Conservation (phyloP, 2,113 vertebrate genomes). For the Glareola pratincola region DNA sequence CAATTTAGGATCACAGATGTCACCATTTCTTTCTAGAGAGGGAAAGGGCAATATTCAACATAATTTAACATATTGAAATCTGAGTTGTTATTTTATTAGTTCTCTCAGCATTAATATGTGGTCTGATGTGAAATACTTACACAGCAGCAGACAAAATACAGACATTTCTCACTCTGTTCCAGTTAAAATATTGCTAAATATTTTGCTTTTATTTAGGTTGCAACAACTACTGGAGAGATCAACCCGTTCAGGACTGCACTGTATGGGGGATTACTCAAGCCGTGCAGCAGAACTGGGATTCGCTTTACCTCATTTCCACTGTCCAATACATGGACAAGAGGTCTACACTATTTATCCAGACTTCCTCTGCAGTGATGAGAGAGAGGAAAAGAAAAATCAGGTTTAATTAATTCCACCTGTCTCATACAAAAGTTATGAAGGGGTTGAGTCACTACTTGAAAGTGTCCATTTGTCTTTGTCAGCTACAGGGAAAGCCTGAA, state of each 20-base stretch:
- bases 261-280: neutral
- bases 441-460: neutral
- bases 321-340: neutral
- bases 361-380: neutral
- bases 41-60: neutral
- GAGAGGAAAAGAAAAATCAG: neutral
- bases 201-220: neutral
- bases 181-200: conserved; percentile 23
- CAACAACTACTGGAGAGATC: neutral
- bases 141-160: neutral
- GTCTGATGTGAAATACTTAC: neutral
- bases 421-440: neutral
- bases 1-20: neutral
- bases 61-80: neutral
- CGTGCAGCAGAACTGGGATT: neutral
- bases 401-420: neutral
- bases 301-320: neutral
- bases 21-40: neutral
- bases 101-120: neutral
- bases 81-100: neutral
- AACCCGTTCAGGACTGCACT: neutral
- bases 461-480: neutral
- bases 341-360: no score
- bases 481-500: neutral
- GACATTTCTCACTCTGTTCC: neutral